Percentiles rank a stretch among this genome's conserved stretches.
These are phyloP conservation scores for Plectrocnemia conspersa DNA, from an alignment of 1,140 invertebrate genomes.

Conservation along the genomic window DNA sequence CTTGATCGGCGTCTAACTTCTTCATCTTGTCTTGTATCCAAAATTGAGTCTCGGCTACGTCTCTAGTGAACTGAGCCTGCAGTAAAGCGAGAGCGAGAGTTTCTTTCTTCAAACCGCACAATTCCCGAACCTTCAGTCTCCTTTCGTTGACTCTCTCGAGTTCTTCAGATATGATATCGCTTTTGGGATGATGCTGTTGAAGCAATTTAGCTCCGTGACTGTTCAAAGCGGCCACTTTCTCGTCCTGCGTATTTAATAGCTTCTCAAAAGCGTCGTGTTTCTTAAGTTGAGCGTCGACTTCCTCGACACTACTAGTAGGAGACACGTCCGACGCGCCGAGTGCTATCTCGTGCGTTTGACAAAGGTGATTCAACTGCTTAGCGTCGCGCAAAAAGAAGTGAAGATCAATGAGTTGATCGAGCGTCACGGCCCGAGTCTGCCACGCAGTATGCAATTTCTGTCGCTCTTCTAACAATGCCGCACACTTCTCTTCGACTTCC, in stretches of 20 bases:
- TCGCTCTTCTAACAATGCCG: constrained; percentile 71
- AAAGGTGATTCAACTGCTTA: constrained; percentile 86
- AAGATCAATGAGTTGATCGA: constrained; percentile 92
- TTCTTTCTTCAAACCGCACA: constrained; percentile 59
- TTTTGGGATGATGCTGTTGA: constrained; percentile 91
- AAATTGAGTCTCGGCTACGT: constrained; percentile 79
- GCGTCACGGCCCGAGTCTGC: constrained; percentile 83
- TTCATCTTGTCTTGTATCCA: constrained; percentile 95
- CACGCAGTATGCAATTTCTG: constrained; percentile 77
- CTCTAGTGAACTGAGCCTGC: constrained; percentile 85
- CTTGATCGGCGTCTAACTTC: constrained; percentile 71
- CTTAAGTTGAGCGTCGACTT: constrained; percentile 79
- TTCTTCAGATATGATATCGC: constrained; percentile 71
- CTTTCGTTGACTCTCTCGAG: constrained; percentile 67
- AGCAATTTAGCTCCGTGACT: constrained; percentile 86
- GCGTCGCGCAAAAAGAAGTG: constrained; percentile 94
- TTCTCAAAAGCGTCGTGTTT: constrained; percentile 91
- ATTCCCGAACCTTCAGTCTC: constrained; percentile 61
- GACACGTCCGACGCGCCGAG: constrained; percentile 48
- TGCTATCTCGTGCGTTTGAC: constrained; percentile 80
- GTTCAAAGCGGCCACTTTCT: constrained; percentile 78
- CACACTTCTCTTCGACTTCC: constrained; percentile 77
- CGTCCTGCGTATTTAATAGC: constrained; percentile 72
- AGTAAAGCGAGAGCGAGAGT: constrained; percentile 75
- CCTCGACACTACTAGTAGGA: constrained; percentile 67